A percentile compares a stretch with the other conserved stretches of the same genome.
phyloP scores from a whole-genome alignment of 2,888 invertebrate species.

The Drymonia ruficornis region DNA sequence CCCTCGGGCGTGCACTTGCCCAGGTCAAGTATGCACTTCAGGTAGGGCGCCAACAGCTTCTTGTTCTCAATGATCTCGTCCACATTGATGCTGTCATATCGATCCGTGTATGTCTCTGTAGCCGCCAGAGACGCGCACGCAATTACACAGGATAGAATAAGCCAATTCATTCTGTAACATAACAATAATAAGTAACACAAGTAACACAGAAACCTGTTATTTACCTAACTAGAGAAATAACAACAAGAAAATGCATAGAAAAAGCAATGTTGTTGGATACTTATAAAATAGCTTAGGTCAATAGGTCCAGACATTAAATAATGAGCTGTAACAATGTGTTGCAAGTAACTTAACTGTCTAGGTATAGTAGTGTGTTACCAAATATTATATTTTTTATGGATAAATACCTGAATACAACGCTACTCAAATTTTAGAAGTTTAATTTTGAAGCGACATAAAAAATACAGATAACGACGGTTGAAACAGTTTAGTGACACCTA shows the following conservation, averaged over 20 bases:
- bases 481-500: too few relatives aligned
- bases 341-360: not conserved
- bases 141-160: slow-evolving; percentile 48
- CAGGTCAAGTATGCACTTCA: slow-evolving; percentile 86
- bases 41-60: slow-evolving; percentile 86
- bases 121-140: slow-evolving; percentile 29
- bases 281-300: slow-evolving; percentile 5
- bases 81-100: slow-evolving; percentile 88
- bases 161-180: slow-evolving; percentile 50
- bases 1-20: slow-evolving; percentile 89
- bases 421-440: too few relatives aligned
- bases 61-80: slow-evolving; percentile 87
- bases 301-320: slow-evolving; percentile 3
- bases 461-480: too few relatives aligned
- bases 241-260: too few relatives aligned
- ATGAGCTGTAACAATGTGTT: not conserved
- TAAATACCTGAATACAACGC: too few relatives aligned
- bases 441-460: too few relatives aligned
- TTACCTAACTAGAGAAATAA: too few relatives aligned
- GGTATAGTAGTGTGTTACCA: too few relatives aligned
- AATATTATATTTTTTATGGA: too few relatives aligned
- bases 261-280: too few relatives aligned
- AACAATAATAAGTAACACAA: slow-evolving; percentile 20
- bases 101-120: slow-evolving; percentile 83
- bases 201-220: not conserved